Base-by-base conservation (phyloP, 1,140 invertebrate species). In the Zaprionus lachaisei region DNA sequence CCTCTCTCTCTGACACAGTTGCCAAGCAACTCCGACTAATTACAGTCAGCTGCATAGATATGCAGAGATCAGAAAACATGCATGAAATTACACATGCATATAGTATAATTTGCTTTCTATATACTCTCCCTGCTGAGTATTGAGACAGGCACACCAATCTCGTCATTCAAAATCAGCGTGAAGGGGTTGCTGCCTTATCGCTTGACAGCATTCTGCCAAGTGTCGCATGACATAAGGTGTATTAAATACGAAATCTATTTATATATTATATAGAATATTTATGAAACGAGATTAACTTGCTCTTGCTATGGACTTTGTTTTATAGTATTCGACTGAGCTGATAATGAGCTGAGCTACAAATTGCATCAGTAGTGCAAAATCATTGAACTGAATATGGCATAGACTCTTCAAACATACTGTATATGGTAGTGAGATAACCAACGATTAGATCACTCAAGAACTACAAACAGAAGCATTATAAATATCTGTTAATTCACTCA, bases 111-210 rank as follows among this genome's bases (percentile, higher is more conserved):
- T 69, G n/a, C 58, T 57, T 56, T 56, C 22, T 55, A 58, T 57
- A 54, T 55, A 47, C n/a, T 47, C 41, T 47, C 7, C 41, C n/a
- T 47, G 41, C 5, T n/a, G 14, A 44, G n/a, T 41, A 6, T 54
- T 54, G 37, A 54, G 57, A 51, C 2, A 26, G 28, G 63, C 51
- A 72, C 60, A 41, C 11, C 20, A 24, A 54, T 76, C 64, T 47
- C 75, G 81, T 79, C 82, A 86, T 77, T 86, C 75, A 68, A 68
- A 83, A 56, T 66, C 49, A 72, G 58, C 71, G 57, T 81, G 78
- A 72, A 81, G 65, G 56, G 47, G 61, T 47, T 31, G 38, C 63
- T 71, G 34, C 56, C 74, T 85, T 89, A 87, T 87, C 84, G 84
- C 73, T 79, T 79, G 11, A 24, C 9, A 47, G 15, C 26, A 28